Evolutionary conservation across 2,113 vertebrate species (phyloP).

Genomic region (Gymnocephalus cernua): DNA sequence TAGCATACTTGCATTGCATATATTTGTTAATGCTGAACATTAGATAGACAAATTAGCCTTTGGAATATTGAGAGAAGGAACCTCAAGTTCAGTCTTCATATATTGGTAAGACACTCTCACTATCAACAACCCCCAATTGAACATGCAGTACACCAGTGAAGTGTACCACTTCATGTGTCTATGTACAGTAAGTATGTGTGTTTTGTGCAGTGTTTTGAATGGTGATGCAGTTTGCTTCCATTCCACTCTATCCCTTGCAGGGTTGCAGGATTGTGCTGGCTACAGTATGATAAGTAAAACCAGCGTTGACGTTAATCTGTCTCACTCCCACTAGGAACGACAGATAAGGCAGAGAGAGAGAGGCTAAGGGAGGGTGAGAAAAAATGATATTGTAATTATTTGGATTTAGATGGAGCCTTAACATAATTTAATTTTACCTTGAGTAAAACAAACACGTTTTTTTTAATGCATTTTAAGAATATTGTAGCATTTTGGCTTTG

Average conservation of each 20-base stretch:
- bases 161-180: background rate
- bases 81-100: background rate
- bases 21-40: background rate
- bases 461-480: background rate
- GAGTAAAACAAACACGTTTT: background rate
- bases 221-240: constrained; percentile 65
- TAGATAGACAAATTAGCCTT: background rate
- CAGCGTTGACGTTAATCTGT: constrained; percentile 89
- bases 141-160: background rate
- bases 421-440: background rate
- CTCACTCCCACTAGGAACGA: constrained; percentile 84
- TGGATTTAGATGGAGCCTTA: constrained; percentile 13
- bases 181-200: background rate
- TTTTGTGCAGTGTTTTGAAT: constrained; percentile 44
- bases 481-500: background rate
- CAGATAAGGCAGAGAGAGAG: constrained; percentile 80
- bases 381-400: constrained; percentile 47
- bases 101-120: background rate
- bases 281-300: constrained; percentile 88
- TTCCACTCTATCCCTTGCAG: constrained; percentile 81
- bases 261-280: constrained; percentile 84
- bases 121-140: background rate
- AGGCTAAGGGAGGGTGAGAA: constrained; percentile 54
- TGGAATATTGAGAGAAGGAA: constrained; percentile 5
- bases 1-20: background rate